phyloP scores from a whole-genome alignment of 2,113 vertebrate species.

The Microtus pennsylvanicus region DNA sequence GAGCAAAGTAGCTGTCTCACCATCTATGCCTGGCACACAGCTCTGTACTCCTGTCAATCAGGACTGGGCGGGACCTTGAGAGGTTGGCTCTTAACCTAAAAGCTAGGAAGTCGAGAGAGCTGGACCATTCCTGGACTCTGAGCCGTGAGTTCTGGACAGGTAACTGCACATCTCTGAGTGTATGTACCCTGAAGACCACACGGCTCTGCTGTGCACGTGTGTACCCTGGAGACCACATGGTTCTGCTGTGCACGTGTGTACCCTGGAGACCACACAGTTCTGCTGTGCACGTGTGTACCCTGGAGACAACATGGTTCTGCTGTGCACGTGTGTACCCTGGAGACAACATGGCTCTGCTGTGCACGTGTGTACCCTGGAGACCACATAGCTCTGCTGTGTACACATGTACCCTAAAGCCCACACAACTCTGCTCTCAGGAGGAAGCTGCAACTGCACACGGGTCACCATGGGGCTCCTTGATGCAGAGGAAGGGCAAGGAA shows the following conservation, averaged over 20 bases:
- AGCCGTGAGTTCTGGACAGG: not conserved
- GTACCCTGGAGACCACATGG: not conserved
- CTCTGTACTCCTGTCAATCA: not conserved
- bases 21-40: not conserved
- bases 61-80: not conserved
- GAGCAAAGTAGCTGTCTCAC: not conserved
- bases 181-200: not conserved
- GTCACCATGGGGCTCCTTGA: not conserved
- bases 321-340: too few species aligned
- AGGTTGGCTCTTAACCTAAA: not conserved
- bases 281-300: not conserved
- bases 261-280: not conserved
- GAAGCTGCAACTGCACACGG: fast-evolving
- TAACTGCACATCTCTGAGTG: not conserved
- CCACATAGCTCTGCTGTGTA: not conserved
- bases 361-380: not conserved
- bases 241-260: not conserved
- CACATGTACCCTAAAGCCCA: not conserved
- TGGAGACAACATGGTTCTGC: too few species aligned
- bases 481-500: fast-evolving
- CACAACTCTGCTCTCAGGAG: not conserved
- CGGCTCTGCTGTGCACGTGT: not conserved
- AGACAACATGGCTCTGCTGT: not conserved
- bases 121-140: not conserved
- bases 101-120: not conserved